These are phyloP conservation scores for Coecobrya sp. DNA, from an alignment of 2,888 invertebrate genomes.

Conservation along the genomic window DNA sequence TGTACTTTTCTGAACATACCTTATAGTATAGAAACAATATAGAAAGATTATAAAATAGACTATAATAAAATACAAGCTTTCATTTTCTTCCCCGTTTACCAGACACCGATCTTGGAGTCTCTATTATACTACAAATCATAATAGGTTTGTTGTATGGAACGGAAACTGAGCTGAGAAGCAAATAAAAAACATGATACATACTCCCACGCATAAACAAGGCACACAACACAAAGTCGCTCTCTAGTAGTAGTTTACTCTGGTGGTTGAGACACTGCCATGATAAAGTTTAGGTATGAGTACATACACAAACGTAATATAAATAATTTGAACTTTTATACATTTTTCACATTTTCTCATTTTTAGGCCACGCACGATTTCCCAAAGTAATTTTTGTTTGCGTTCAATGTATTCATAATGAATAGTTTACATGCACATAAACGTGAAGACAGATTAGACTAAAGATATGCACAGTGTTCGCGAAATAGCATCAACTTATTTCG, in stretches of 20 bases:
- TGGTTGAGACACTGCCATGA: too few species aligned
- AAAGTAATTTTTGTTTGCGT: not conserved
- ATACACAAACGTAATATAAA: not conserved
- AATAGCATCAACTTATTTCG: not conserved
- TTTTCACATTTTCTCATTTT: conserved; percentile 20
- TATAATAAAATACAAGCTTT: not conserved
- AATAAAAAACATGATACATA: not conserved
- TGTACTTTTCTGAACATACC: not conserved
- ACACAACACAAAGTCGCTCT: not conserved
- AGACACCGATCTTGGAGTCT: not conserved
- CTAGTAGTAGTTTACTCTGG: not conserved
- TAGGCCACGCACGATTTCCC: conserved; percentile 44
- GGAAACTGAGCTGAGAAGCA: not conserved
- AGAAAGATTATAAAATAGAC: too few species aligned
- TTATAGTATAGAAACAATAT: too few species aligned
- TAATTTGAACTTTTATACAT: conserved; percentile 2
- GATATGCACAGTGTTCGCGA: not conserved
- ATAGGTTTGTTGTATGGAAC: not conserved
- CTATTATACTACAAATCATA: not conserved
- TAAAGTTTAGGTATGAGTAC: too few species aligned
- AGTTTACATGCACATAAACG: not conserved
- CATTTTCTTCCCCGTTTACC: not conserved
- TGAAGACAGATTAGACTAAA: too few species aligned
- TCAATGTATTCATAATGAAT: not conserved
- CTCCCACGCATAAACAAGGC: conserved; percentile 6